Evolutionary conservation across 2,113 vertebrate genomes (phyloP), one percentile per base, ranked within the genome.

Genomic region (Microcebus griseorufus): DNA sequence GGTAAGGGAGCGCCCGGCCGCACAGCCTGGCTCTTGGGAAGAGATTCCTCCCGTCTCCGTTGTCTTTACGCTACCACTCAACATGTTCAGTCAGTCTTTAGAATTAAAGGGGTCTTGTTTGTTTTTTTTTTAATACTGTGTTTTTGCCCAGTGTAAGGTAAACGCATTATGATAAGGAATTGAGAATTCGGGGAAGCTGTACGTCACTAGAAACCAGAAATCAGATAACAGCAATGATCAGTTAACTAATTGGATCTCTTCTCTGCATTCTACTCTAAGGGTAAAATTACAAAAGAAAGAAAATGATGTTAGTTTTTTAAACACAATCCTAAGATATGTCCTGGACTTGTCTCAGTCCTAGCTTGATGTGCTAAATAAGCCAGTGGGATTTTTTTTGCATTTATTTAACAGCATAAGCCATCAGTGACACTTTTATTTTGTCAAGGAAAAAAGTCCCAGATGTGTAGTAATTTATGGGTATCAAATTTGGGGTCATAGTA

Each of bases 1-100:
- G 99, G 99, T 99, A 97, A 99, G 99, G 32, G 3, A 22, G 13
- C 1, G 0, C 34, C 9, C 37, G 10, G 14, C 32, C 6, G 2
- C 5, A 5, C n/a, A 3, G 1, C 17, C 48, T 55, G 39, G 27
- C n/a, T 32, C 58, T 23, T 39, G 13, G 34, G 76, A 23, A 10
- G 0, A n/a, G 69, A 27, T 25, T 22, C 27, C 3, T 37, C 4
- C 3, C 29, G 11, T 90, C 80, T 86, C 75, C 16, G 25, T 14
- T 39, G 1, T n/a, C 70, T 85, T 60, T 51, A 27, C 7, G 6
- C 22, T 60, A 17, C 37, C 12, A 0, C 3, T 39, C 0, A 6
- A n/a, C 17, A 7, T 45, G 25, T 42, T 18, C 3, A 7, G 29
- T 65, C 6, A 29, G 4, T 20, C 3, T 17, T 16, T 45, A 76